Evolutionary conservation across 2,888 invertebrate species (phyloP).

Genomic region (Malachius bipustulatus): DNA sequence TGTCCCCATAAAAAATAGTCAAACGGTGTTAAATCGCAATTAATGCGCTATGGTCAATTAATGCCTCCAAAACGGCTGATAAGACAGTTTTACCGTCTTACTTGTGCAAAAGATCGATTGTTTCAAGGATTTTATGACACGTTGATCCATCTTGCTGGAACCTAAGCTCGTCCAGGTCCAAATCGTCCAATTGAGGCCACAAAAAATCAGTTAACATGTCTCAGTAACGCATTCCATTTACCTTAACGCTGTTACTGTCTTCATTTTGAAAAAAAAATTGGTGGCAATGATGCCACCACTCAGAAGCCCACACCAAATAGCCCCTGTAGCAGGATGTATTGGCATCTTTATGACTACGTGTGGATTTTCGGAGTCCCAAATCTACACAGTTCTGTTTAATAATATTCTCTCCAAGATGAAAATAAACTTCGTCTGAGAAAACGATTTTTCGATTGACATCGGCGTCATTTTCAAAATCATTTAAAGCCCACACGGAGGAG

Average conservation of each 20-base stretch:
- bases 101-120: not conserved
- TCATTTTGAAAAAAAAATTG: not conserved
- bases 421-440: slow-evolving; percentile 1
- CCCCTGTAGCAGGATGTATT: not conserved
- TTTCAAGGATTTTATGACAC: not conserved
- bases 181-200: not conserved
- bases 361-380: slow-evolving; percentile 1
- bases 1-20: too few relatives aligned
- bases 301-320: not conserved
- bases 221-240: not conserved
- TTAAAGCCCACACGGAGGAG: too few relatives aligned
- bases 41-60: too few relatives aligned
- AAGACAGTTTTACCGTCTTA: too few relatives aligned
- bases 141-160: not conserved
- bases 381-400: not conserved
- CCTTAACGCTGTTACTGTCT: not conserved
- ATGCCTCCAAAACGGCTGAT: too few relatives aligned
- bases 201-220: slow-evolving; percentile 1
- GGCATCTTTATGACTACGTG: not conserved
- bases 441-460: too few relatives aligned
- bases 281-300: not conserved
- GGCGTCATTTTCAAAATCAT: too few relatives aligned
- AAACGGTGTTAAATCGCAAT: too few relatives aligned
- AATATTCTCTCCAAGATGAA: not conserved
- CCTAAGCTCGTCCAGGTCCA: not conserved